A percentile compares a stretch with the other conserved stretches of the same genome.
Evolutionary conservation across 2,797 vertebrate species (phyloP).

Genomic region (Pseudocheirus occidentalis): DNA sequence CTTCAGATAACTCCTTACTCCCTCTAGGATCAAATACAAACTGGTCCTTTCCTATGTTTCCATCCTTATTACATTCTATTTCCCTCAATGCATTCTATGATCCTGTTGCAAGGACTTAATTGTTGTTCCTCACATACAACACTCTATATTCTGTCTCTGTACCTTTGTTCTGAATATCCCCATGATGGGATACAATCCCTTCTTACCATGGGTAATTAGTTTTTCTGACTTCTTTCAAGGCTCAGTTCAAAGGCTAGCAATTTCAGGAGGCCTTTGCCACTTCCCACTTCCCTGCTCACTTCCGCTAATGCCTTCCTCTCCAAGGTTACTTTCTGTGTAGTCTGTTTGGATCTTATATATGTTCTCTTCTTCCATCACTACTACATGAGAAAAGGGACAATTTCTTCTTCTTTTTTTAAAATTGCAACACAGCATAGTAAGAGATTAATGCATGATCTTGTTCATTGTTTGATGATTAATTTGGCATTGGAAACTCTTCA

Average conservation of each 20-base stretch:
- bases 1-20: neutral
- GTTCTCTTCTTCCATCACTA: neutral
- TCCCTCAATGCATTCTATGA: neutral
- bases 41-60: neutral
- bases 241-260: neutral
- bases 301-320: neutral
- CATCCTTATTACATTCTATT: neutral
- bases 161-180: neutral
- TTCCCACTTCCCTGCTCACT: neutral
- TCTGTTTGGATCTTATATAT: neutral
- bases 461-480: neutral
- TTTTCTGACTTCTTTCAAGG: neutral
- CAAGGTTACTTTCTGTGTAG: neutral
- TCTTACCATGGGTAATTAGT: neutral
- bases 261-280: neutral
- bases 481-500: neutral
- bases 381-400: neutral
- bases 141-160: neutral
- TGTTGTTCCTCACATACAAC: neutral
- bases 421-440: neutral
- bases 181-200: neutral
- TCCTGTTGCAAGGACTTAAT: neutral
- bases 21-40: neutral
- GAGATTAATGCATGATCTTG: neutral
- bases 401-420: neutral